Base-by-base conservation (phyloP, 2,113 vertebrate species). In the Calonectris borealis region DNA sequence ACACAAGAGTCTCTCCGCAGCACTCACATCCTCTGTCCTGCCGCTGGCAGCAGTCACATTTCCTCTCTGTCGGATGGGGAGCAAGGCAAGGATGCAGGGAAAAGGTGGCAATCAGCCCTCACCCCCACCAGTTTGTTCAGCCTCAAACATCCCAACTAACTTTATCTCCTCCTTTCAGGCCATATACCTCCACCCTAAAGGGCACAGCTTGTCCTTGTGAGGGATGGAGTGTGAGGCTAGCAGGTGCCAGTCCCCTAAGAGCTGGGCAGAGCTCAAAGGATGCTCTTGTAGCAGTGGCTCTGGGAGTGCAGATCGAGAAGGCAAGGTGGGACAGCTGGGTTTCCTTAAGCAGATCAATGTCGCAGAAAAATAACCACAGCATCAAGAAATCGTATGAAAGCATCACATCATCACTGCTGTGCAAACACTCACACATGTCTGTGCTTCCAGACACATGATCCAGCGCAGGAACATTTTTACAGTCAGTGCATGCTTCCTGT, bases 401-500 rank as follows among this genome's bases (percentile, higher is more conserved):
- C 52, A 34, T 22, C 57, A 8, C 31, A 21, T 11, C 29, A 24
- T 11, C 68, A 7, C 27, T 3, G 83, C 88, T 34, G 76, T 21
- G 83, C 58, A 6, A 7, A 40, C 25, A 1, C 46, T 70, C 46
- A 3, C 3, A 3, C 3, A 0, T 13, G 34, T 11, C 93, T 36
- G 69, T 31, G 72, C 83, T 78, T 9, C 68, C 83, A 95, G 72
- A 54, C 46, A 4, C 70, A 6, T 0, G 8, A 60, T 7, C 69
- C 90, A 70, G 78, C 0, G 0, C 80, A 19, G 92, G n/a, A 44
- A 26, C 0, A 0, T 14, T 75, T 80, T 70, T 81, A 5, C 85
- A 91, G 83, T 73, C 93, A 62, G 80, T 6, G 54, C 91, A 83
- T 93, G 91, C 54, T 90, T 71, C 79, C 92, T 16, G 7, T 71